Evolutionary conservation across 2,113 vertebrate species (phyloP).

Genomic region (Onychostruthus taczanowskii): DNA sequence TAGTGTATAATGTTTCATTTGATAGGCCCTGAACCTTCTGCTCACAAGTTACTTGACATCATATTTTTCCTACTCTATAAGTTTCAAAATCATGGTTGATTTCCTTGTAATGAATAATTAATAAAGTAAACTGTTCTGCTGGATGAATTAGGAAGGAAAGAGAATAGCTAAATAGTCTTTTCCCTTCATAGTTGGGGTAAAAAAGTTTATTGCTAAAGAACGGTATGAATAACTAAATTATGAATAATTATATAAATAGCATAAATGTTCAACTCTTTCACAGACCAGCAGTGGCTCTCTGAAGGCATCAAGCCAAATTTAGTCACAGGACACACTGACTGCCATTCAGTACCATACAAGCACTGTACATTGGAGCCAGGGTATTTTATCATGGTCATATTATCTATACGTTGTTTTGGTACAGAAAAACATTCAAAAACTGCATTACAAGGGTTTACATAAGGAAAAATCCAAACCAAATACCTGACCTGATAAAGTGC

Average conservation of each 20-base stretch:
- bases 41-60: conserved; percentile 25
- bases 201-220: neutral
- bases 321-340: neutral
- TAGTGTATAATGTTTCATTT: conserved; percentile 37
- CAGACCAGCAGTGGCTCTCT: neutral
- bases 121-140: conserved; percentile 38
- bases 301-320: neutral
- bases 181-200: neutral
- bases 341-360: neutral
- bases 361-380: fast-evolving
- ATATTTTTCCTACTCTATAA: conserved; percentile 5
- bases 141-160: conserved; percentile 35
- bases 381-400: neutral
- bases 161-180: neutral
- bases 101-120: conserved; percentile 67
- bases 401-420: neutral
- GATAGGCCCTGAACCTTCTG: neutral
- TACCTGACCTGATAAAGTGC: neutral
- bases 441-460: neutral
- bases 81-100: conserved; percentile 18
- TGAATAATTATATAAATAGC: neutral
- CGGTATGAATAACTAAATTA: neutral
- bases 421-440: neutral
- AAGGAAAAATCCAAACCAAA: neutral
- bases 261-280: neutral